Percentiles rank a stretch among this genome's conserved stretches.
Conservation (phyloP, 1,140 invertebrate species). For the Lutraria rhynchaena region DNA sequence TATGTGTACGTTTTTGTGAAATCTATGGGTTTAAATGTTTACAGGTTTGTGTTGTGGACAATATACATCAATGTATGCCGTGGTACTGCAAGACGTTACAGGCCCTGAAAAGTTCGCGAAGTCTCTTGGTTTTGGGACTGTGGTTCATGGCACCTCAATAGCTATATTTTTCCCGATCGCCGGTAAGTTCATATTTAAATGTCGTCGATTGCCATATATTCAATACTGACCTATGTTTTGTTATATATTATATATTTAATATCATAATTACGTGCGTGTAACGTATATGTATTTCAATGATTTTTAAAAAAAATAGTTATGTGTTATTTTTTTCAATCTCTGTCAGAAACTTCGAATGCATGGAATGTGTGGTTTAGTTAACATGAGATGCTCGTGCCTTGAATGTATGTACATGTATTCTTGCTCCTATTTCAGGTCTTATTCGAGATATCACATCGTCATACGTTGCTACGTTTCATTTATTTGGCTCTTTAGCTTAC, state of each 20-base stretch:
- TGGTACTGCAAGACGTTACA: conserved; percentile 34
- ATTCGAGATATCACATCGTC: background rate
- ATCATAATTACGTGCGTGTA: background rate
- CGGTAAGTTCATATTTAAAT: background rate
- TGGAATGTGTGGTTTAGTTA: no score
- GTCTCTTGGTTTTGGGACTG: conserved; percentile 39
- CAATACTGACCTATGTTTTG: background rate
- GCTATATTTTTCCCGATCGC: conserved; percentile 43
- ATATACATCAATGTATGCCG: conserved; percentile 42
- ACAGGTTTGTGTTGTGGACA: conserved; percentile 44
- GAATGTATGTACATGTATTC: no score
- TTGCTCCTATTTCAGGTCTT: conserved; percentile 19
- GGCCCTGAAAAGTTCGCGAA: conserved; percentile 40
- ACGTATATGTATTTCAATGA: background rate
- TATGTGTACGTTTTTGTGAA: no score
- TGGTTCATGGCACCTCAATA: conserved; percentile 39
- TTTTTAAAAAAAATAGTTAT: background rate
- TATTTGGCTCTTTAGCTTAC: background rate
- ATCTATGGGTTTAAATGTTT: no score
- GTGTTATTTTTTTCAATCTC: no score
- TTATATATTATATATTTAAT: background rate
- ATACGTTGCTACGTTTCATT: conserved; percentile 7
- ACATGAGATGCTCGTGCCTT: no score
- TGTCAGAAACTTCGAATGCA: no score
- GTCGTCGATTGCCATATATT: background rate